Evolutionary conservation across 2,797 vertebrate species (phyloP), one percentile per base, ranked within the genome.

Genomic region (Coracias cyanogaster): DNA sequence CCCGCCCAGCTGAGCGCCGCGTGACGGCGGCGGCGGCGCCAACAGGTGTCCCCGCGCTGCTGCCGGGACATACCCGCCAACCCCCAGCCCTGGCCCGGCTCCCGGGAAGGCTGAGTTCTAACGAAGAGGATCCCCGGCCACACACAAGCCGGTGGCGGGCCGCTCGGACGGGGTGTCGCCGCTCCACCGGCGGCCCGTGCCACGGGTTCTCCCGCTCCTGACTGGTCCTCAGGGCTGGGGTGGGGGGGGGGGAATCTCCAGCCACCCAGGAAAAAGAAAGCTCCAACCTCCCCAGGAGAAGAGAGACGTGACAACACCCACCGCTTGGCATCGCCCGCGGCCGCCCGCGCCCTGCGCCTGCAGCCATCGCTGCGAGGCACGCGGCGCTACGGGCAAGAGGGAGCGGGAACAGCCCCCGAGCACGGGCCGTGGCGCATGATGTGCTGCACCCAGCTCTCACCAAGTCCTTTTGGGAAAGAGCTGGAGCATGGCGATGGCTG

Each of bases 1-100:
- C 90, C 57, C 69, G 78, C 74, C 52, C 91, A 45, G 94, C 88
- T 93, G 91, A 95, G 94, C 80, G 55, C 0, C 91, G 70, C 94
- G 94, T 95, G 94, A 95, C 71, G 25, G 60, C 69, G 58, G 20
- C 31, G 6, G 62, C 61, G 55, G 84, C 60, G 91, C 52, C 61
- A 81, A 21, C 77, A 81, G 86, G 86, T 74, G 77, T 67, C 69
- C 60, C 60, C 76, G 67, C 9, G 76, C 43, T 12, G 20, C 45
- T 29, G 29, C 35, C 55, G 55, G 65, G 55, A 9, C 65, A 29
- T 13, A 37, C 82, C 61, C 25, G 4, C 7, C 12, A 12, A 17
- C 24, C 43, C 9, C 20, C 8, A 5, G 24, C 24, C 48, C 69
- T 54, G 69, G 67, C 66, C 26, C 31, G 6, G 29, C 46, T 70